Percentiles rank a stretch among this genome's conserved stretches.
phyloP scores from a whole-genome alignment of 2,113 vertebrate species.

The Cyrtonyx montezumae region DNA sequence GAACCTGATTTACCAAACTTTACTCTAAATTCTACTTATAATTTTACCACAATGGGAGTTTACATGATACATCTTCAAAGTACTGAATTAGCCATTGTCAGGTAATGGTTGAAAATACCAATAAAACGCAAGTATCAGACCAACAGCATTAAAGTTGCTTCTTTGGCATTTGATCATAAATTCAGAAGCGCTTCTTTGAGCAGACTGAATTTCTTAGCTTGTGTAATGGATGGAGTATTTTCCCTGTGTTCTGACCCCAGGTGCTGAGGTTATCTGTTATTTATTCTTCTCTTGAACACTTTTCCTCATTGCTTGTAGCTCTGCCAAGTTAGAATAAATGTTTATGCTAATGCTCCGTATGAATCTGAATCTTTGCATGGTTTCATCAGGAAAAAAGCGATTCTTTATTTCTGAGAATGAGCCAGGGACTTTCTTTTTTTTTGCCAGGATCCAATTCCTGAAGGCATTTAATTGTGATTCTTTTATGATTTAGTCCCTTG shows the following conservation, averaged over 20 bases:
- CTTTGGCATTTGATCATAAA: not conserved
- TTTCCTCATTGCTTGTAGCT: not conserved
- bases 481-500: not conserved
- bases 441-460: not conserved
- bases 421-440: not conserved
- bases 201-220: not conserved
- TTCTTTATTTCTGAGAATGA: not conserved
- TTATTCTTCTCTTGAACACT: not conserved
- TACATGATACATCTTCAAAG: not conserved
- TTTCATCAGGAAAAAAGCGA: not conserved
- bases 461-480: not conserved
- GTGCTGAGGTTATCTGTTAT: not conserved
- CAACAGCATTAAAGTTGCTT: not conserved
- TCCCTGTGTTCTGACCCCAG: not conserved
- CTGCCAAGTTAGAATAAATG: not conserved
- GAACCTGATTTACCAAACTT: not conserved
- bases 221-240: not conserved
- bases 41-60: not conserved
- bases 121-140: not conserved
- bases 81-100: not conserved
- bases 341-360: conserved; percentile 1
- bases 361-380: not conserved
- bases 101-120: not conserved
- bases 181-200: not conserved
- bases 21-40: not conserved